Evolutionary conservation across 2,888 invertebrate species (phyloP), one percentile per base, ranked within the genome.

Genomic region (Sarcophaga rosellei): DNA sequence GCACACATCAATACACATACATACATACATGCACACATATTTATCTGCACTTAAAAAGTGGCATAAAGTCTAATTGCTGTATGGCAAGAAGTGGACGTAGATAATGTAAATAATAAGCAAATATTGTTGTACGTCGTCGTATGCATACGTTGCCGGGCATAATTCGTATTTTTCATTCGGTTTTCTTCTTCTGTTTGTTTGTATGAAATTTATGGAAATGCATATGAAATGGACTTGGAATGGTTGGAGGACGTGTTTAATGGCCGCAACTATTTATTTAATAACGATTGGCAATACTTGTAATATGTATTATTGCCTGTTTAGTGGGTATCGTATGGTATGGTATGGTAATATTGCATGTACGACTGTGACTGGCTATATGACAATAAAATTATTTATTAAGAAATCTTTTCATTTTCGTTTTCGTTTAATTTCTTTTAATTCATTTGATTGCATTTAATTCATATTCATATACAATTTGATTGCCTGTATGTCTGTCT

Each of bases 171-270:
- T 35, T 8, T 10, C 35, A 10, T 35, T 10, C 10, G 35, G 35
- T 8, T 8, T 53, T 53, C 10, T 15, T 53, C 2, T 10, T 53
- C 11, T 3, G 12, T 53, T 17, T 53, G 12, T 53, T 17, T 53
- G 53, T 12, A 4, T 53, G 12, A 4, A 53, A 53, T 53, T 53
- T 53, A 17, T 53, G 53, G 53, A 53, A 53, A 53, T 53, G 17
- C 53, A 53, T 15, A 35, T 74, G 44, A 35, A 62, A 63, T 21
- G 47, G 57, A 69, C 70, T 72, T 65, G 12, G 53, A 82, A 77
- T 82, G 53, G 15, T 53, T 65, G 65, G 76, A 73, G 72, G 25
- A 82, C 82, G 77, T 77, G 53, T 82, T 66, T 57, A 66, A 72
- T 82, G 53, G 53, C 53, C 53, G 17, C 12, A 12, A 53, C 15